phyloP scores from a whole-genome alignment of 2,113 vertebrate species.

The Pampusana beccarii region DNA sequence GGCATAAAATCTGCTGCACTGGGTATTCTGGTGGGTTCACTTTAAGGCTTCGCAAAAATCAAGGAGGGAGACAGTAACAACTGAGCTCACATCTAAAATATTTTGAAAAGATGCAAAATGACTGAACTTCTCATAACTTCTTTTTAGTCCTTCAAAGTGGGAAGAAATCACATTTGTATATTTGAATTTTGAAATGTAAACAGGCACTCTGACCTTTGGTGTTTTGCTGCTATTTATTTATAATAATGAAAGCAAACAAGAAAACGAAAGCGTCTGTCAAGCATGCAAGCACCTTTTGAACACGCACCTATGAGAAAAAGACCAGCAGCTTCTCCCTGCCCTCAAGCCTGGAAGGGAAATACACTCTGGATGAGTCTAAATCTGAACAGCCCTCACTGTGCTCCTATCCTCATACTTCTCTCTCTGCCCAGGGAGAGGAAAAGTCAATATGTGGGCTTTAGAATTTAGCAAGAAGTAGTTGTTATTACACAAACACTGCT shows the following conservation, averaged over 20 bases:
- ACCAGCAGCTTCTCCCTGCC: not conserved
- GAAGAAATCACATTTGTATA: not conserved
- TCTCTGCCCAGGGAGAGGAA: not conserved
- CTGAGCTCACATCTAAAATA: not conserved
- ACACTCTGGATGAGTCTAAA: not conserved
- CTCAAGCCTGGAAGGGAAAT: not conserved
- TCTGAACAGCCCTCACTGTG: not conserved
- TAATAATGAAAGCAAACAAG: conserved; percentile 12
- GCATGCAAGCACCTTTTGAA: not conserved
- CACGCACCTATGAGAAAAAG: not conserved
- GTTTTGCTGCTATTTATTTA: conserved; percentile 24
- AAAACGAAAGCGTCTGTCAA: not conserved
- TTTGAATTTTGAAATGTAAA: conserved; percentile 13
- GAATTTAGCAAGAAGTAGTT: not conserved
- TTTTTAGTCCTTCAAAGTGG: not conserved
- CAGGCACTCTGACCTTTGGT: not conserved
- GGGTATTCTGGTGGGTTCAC: not conserved
- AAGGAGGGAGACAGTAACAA: not conserved
- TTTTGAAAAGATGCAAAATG: not conserved
- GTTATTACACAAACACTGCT: not conserved
- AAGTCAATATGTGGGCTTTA: not conserved
- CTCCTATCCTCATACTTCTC: not conserved
- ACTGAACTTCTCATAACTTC: not conserved
- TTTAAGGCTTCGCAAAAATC: not conserved
- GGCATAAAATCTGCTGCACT: not conserved